phyloP scores from a whole-genome alignment of 2,113 vertebrate genomes.

The Pipra filicauda region DNA sequence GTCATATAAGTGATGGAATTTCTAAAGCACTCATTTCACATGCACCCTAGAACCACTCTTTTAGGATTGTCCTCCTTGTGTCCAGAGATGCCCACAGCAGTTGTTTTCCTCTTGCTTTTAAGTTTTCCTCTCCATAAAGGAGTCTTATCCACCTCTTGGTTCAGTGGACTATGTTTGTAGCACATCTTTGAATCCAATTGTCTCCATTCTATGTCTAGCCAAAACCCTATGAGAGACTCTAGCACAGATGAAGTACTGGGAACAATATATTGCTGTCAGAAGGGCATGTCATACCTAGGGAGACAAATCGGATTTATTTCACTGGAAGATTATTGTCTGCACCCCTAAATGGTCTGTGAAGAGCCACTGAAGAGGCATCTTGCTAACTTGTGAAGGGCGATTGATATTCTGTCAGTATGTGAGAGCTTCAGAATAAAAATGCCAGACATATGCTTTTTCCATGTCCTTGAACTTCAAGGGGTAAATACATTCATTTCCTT shows the following conservation, averaged over 20 bases:
- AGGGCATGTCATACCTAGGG: background rate
- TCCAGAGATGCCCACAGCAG: background rate
- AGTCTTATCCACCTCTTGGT: background rate
- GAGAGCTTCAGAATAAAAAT: background rate
- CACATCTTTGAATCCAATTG: background rate
- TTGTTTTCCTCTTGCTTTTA: background rate
- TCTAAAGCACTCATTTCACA: background rate
- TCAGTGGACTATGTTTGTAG: background rate
- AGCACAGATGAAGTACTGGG: background rate
- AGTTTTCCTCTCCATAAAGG: background rate
- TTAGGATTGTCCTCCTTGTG: background rate
- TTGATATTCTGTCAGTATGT: background rate
- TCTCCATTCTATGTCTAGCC: background rate
- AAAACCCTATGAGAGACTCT: background rate
- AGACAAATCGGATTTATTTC: background rate
- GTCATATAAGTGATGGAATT: background rate
- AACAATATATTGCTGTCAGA: background rate
- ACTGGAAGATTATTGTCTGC: background rate
- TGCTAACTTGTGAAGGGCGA: background rate
- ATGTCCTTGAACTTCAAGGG: background rate
- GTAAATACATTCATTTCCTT: background rate
- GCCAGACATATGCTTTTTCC: background rate
- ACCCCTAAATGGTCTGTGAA: background rate
- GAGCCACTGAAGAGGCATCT: background rate
- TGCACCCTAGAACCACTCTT: background rate